Base-by-base conservation (phyloP, 2,113 vertebrate genomes). In the Raja brachyura region DNA sequence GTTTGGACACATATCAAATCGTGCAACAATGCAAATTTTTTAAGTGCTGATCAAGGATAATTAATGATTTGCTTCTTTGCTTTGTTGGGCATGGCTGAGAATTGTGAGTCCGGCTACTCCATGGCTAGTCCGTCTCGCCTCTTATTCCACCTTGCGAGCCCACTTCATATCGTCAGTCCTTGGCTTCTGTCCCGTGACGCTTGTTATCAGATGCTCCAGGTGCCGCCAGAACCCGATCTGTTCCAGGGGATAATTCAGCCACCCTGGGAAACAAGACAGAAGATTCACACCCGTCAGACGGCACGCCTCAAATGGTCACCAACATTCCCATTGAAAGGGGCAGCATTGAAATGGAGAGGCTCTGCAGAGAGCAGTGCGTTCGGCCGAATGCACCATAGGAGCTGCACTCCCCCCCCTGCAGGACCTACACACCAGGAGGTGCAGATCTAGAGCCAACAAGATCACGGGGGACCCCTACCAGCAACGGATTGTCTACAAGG, bases 171-270 rank as follows among this genome's bases (percentile, higher is more conserved):
- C 96, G 25, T 97, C 96, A 10, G 95, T 95, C 90, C 96, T 95
- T 0, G 96, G 96, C 74, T 93, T 96, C 85, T 95, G 94, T n/a
- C 96, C 96, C 0, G 95, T 96, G 61, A 96, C 4, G 6, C 31
- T 93, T 93, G 96, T 94, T 14, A 97, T 96, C 94, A 96, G 28
- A n/a, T 78, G 93, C 94, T 97, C 96, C 95, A 95, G 94, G 93
- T 94, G 93, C 73, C 95, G 94, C 96, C 96, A 97, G 74, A 97
- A 97, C 10, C 96, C 95, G 93, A 97, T 93, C 93, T 93, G 95
- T 94, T 96, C 96, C 94, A 97, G 94, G 0, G 96, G 96, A 68
- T 95, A 97, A 95, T 97, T 97, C 73, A 96, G 95, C 96, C 96
- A 97, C 54, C 96, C 96, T 97, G 94, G 59, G 59, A 14, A 48